These are phyloP conservation scores for Schizaphis graminum DNA, from an alignment of 2,888 invertebrate species.

Conservation along the genomic window DNA sequence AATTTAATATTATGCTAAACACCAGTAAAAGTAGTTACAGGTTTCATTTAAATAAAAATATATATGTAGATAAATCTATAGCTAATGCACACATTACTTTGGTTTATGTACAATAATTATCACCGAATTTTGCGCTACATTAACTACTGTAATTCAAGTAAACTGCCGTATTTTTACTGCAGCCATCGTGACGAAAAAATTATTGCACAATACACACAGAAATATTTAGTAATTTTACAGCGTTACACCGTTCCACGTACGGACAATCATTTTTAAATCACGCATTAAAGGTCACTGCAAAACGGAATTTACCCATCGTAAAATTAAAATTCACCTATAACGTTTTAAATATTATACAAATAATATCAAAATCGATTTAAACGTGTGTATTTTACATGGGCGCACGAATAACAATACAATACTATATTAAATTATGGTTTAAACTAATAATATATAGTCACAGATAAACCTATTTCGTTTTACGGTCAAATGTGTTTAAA, in stretches of 20 bases:
- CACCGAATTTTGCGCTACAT: not conserved
- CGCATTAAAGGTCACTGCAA: not conserved
- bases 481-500: slow-evolving; percentile 1
- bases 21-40: not conserved
- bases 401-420: not conserved
- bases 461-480: not conserved
- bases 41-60: not conserved
- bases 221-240: not conserved
- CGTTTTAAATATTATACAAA: not conserved
- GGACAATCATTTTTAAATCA: not conserved
- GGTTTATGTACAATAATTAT: not conserved
- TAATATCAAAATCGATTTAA: not conserved
- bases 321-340: not conserved
- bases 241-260: not conserved
- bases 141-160: not conserved
- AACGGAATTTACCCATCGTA: not conserved
- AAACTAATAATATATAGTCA: not conserved
- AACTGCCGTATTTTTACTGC: not conserved
- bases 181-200: not conserved
- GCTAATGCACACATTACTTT: not conserved
- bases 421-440: not conserved
- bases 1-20: not conserved
- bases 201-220: not conserved
- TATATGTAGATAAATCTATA: not conserved
- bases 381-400: not conserved